Base-by-base conservation (phyloP, 1,140 invertebrate species). In the Drosophila orena region DNA sequence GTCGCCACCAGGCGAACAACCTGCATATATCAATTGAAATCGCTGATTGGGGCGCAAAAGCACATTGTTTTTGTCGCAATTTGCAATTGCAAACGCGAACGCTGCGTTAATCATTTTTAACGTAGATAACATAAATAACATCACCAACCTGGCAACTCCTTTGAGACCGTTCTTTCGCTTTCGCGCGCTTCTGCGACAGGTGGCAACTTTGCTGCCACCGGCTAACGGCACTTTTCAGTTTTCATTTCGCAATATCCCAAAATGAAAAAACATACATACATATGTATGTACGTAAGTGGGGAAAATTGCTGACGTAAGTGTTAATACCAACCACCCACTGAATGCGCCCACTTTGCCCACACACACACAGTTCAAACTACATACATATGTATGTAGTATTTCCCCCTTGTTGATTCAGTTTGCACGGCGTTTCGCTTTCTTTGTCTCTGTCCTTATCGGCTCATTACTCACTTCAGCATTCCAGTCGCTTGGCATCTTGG, bases 1-100 rank as follows among this genome's bases (percentile, higher is more conserved):
- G 40, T 47, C 58, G 49, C 60, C 76, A 38, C 52, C 53, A 38
- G 38, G 56, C 56, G 61, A 64, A 49, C 35, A 81, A 77, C 74
- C 42, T 85, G 80, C 76, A 84, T 83, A 71, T 84, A 68, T 66
- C 62, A 88, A 88, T 88, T 83, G 84, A 88, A 88, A 88, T 83
- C 78, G 81, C 81, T 83, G 77, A 83, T 83, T 88, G 73, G 88
- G 66, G 55, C 55, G 56, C 53, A 79, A 69, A 68, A 58, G 53
- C 59, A 73, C 57, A 49, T 42, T 72, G 55, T 71, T 65, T 47
- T 61, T 77, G 58, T 69, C 34, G 54, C 60, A 76, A 66, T 76
- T 68, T 77, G 37, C 62, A 69, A 69, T 69, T 68, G 42, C 17
- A 54, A 49, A 37, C 40, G 46, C 2, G 22, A 66, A 22, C 14